Evolutionary conservation across 2,888 invertebrate species (phyloP).

Genomic region (Brenthis ino): DNA sequence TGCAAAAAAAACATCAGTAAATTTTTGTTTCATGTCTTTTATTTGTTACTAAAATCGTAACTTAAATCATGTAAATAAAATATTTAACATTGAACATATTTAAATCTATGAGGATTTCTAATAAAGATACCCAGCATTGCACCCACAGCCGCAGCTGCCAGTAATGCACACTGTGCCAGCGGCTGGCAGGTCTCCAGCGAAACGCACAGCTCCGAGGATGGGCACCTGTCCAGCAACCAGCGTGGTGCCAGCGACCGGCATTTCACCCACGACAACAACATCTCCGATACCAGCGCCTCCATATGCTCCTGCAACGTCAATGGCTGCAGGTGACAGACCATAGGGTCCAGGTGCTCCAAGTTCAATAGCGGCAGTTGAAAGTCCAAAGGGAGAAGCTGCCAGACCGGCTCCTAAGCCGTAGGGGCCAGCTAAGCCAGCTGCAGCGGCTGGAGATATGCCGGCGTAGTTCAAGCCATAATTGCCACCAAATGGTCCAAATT

Average conservation of each 20-base stretch:
- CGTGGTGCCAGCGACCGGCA: slow-evolving; percentile 48
- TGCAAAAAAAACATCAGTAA: too few species aligned
- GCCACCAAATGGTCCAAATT: slow-evolving; percentile 18
- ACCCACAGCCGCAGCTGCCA: slow-evolving; percentile 31
- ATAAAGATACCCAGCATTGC: slow-evolving; percentile 19
- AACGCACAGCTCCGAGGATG: too few species aligned
- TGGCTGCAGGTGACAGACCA: background rate
- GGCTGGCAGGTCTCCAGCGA: too few species aligned
- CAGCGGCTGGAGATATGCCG: slow-evolving; percentile 4
- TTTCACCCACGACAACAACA: slow-evolving; percentile 44
- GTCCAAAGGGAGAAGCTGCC: too few species aligned
- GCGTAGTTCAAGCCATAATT: slow-evolving; percentile 14
- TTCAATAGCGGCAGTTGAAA: too few species aligned
- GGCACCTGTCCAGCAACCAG: slow-evolving; percentile 42
- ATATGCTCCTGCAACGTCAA: slow-evolving; percentile 31
- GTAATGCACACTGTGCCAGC: too few species aligned
- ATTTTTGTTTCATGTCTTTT: too few species aligned
- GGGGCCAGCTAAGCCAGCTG: slow-evolving; percentile 21
- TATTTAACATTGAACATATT: too few species aligned
- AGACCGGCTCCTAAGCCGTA: slow-evolving; percentile 16
- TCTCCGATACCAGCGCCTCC: slow-evolving; percentile 44
- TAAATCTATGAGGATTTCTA: background rate
- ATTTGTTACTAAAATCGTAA: too few species aligned
- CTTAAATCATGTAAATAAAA: too few species aligned
- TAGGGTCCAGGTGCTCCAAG: too few species aligned